A percentile compares a stretch with the other conserved stretches of the same genome.
These are phyloP conservation scores for Ctenicera cuprea DNA, from an alignment of 2,888 invertebrate species.

Conservation along the genomic window DNA sequence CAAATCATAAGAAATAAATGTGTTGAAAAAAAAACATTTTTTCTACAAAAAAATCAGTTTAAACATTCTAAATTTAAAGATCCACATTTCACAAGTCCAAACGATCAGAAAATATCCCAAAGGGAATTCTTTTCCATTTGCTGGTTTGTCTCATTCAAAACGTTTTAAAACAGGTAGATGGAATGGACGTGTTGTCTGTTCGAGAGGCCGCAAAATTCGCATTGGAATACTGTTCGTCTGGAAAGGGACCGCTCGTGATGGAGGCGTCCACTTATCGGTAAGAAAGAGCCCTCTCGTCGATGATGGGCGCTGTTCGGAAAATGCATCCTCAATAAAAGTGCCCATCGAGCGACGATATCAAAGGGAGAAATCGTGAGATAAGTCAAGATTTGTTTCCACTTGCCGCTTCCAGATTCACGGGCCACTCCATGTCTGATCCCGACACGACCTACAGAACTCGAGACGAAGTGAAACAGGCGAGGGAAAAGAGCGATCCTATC, in stretches of 20 bases:
- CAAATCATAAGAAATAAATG: no score
- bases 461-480: constrained; percentile 97
- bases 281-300: constrained; percentile 5
- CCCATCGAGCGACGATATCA: constrained; percentile 18
- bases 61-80: not conserved
- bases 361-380: constrained; percentile 25
- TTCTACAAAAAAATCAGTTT: no score
- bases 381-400: constrained; percentile 35
- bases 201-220: constrained; percentile 79
- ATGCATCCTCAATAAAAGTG: constrained; percentile 23
- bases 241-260: constrained; percentile 85
- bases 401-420: constrained; percentile 80
- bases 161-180: constrained; percentile 27
- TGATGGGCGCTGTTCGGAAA: constrained; percentile 16
- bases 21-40: no score
- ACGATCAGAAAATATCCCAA: not conserved
- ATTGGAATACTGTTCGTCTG: constrained; percentile 78
- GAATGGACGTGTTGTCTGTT: constrained; percentile 67
- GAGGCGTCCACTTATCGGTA: constrained; percentile 86
- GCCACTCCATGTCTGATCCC: constrained; percentile 99
- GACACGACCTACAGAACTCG: constrained; percentile 96
- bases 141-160: not conserved
- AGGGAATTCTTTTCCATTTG: not conserved
- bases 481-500: constrained; percentile 97
- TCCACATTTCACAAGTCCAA: not conserved